Conservation (phyloP, 1,140 invertebrate species). For the Drosophila azteca region DNA sequence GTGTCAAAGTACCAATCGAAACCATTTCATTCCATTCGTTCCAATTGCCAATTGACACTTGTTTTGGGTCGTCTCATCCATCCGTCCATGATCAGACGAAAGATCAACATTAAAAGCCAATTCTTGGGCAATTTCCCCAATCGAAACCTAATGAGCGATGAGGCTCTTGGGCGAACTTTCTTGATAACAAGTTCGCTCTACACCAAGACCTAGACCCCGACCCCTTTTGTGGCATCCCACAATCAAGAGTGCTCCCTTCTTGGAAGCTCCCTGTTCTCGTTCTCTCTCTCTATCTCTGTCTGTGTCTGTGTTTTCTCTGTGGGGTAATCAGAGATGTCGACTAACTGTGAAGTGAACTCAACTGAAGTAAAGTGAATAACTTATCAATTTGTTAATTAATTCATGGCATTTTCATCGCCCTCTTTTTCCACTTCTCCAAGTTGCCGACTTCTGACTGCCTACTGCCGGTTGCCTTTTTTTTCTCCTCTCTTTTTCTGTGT, state of each 20-base stretch:
- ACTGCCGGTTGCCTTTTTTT: not conserved
- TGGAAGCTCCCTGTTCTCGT: not conserved
- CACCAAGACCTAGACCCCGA: too few species aligned
- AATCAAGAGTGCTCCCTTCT: not conserved
- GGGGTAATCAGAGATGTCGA: too few species aligned
- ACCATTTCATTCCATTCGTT: not conserved
- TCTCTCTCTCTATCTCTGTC: too few species aligned
- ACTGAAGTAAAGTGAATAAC: constrained; percentile 12
- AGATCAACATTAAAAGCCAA: constrained; percentile 10
- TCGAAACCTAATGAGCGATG: constrained; percentile 11
- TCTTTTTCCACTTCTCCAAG: not conserved
- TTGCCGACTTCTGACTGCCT: not conserved
- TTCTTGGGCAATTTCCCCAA: not conserved
- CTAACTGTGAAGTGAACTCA: too few species aligned
- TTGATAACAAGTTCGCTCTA: too few species aligned
- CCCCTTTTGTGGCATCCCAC: too few species aligned
- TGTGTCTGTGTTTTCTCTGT: too few species aligned
- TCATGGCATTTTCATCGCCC: constrained; percentile 12
- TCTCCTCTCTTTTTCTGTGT: not conserved
- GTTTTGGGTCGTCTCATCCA: not conserved
- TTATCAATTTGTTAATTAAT: constrained; percentile 46
- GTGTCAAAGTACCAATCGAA: not conserved
- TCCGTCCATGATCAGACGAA: too few species aligned
- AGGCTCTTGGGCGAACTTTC: not conserved
- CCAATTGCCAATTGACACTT: not conserved